Conservation (phyloP, 2,888 invertebrate genomes). For the Ophioninae sp. region DNA sequence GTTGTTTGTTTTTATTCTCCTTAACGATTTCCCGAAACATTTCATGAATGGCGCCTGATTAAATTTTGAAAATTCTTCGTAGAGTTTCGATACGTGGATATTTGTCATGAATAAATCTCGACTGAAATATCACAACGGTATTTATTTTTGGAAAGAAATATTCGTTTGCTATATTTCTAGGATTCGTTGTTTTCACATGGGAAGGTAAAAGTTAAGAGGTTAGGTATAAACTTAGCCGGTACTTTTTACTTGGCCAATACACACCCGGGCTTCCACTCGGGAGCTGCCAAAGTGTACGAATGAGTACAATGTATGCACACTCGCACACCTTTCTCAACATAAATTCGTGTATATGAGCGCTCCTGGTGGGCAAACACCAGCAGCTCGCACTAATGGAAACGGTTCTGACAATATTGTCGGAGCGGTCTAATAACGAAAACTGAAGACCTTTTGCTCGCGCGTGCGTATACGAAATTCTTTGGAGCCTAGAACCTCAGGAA, state of each 20-base stretch:
- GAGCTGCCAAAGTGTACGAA: background rate
- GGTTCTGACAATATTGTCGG: constrained; percentile 53
- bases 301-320: background rate
- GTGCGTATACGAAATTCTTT: constrained; percentile 28
- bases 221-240: background rate
- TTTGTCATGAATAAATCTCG: background rate
- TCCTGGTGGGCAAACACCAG: constrained; percentile 24
- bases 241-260: background rate
- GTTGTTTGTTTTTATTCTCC: too few species aligned
- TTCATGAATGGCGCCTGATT: too few species aligned
- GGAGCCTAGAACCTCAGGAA: constrained; percentile 13
- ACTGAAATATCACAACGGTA: background rate
- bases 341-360: background rate
- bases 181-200: too few species aligned
- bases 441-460: constrained; percentile 16
- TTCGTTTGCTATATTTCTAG: background rate
- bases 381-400: constrained; percentile 55
- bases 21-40: too few species aligned
- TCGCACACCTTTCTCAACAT: background rate
- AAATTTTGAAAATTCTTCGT: too few species aligned
- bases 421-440: constrained; percentile 44
- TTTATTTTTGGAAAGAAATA: background rate
- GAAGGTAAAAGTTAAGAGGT: background rate
- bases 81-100: too few species aligned
- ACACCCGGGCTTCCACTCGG: too few species aligned